phyloP scores from a whole-genome alignment of 1,140 invertebrate species.

The Hesperophylax magnus region DNA sequence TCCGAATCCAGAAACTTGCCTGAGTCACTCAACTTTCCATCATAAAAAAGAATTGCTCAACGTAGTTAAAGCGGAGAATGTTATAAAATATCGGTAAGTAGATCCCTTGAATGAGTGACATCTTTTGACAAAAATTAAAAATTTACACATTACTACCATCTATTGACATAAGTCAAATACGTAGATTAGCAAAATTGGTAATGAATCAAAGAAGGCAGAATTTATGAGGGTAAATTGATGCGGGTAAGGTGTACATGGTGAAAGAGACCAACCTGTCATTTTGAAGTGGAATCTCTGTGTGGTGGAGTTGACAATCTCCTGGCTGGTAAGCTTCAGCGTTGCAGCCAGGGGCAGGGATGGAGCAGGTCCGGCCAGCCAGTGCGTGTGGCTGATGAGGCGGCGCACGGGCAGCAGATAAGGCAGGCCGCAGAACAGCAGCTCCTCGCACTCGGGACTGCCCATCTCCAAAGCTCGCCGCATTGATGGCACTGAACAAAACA shows the following conservation, averaged over 20 bases:
- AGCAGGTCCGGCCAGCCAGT: constrained; percentile 61
- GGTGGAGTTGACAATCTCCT: constrained; percentile 45
- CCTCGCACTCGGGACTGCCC: constrained; percentile 74
- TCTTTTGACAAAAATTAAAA: too few relatives aligned
- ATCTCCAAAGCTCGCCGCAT: constrained; percentile 57
- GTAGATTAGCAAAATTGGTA: too few relatives aligned
- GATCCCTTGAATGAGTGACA: too few relatives aligned
- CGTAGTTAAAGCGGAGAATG: too few relatives aligned
- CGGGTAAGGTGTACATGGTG: neutral
- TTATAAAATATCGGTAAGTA: too few relatives aligned
- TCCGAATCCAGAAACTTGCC: too few relatives aligned
- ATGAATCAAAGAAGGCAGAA: too few relatives aligned
- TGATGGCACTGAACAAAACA: constrained; percentile 46
- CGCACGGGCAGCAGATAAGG: constrained; percentile 80
- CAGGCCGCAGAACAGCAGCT: constrained; percentile 82
- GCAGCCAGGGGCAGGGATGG: constrained; percentile 50
- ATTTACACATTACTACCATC: too few relatives aligned
- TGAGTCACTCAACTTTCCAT: too few relatives aligned
- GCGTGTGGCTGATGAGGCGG: constrained; percentile 67
- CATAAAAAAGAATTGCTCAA: too few relatives aligned
- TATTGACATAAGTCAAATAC: too few relatives aligned
- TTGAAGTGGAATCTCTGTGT: constrained; percentile 55
- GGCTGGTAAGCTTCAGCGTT: constrained; percentile 38
- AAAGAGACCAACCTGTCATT: constrained; percentile 42
- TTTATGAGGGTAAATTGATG: too few relatives aligned